phyloP scores from a whole-genome alignment of 2,797 vertebrate species.

The Synaphobranchus kaupii region DNA sequence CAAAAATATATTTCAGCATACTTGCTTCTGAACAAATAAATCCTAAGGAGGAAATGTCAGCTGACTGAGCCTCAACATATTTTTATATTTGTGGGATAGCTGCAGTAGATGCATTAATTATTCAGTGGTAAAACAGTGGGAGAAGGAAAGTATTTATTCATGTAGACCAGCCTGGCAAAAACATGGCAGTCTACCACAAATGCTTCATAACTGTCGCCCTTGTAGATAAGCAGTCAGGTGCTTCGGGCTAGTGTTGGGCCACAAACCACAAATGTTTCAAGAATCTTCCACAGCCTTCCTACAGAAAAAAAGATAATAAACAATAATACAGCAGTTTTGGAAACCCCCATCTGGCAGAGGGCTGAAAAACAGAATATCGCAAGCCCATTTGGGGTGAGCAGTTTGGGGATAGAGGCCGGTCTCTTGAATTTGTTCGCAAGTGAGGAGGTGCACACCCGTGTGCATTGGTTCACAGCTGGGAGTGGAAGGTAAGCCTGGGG shows the following conservation, averaged over 20 bases:
- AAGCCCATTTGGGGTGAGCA: too few species aligned
- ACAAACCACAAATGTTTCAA: not conserved
- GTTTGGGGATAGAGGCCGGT: not conserved
- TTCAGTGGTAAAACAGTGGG: not conserved
- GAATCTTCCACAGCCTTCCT: not conserved
- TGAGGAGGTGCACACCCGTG: conserved; percentile 39
- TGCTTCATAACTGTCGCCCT: not conserved
- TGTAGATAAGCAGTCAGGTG: not conserved
- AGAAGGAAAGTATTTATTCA: not conserved
- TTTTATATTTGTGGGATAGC: not conserved
- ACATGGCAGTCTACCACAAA: not conserved
- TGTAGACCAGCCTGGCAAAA: not conserved
- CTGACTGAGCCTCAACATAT: not conserved
- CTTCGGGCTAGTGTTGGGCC: not conserved
- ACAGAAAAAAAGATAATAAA: too few species aligned
- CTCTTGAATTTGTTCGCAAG: conserved; percentile 48
- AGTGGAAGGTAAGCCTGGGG: conserved; percentile 14
- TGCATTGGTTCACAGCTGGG: conserved; percentile 35
- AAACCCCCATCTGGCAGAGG: not conserved
- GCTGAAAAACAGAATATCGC: conserved; percentile 2
- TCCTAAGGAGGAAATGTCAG: not conserved
- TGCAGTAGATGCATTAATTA: not conserved
- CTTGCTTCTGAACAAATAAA: not conserved
- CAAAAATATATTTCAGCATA: not conserved
- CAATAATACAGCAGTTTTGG: too few species aligned